These are phyloP conservation scores for Coendou prehensilis DNA, from an alignment of 2,797 vertebrate genomes.

Conservation along the genomic window DNA sequence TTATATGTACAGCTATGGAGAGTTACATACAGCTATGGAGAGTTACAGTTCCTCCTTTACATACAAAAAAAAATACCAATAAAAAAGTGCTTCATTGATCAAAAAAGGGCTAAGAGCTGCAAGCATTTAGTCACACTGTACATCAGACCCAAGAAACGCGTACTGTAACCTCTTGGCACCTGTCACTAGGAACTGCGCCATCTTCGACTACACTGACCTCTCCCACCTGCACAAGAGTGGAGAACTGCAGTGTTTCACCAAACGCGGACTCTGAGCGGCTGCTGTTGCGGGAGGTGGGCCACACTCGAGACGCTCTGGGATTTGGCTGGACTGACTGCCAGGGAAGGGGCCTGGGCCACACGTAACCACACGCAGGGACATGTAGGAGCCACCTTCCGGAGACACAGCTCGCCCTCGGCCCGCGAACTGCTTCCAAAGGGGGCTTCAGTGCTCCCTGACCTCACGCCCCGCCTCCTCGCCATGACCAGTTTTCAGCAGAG, in stretches of 20 bases:
- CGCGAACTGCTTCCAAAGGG: slow-evolving; percentile 39
- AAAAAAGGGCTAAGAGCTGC: slow-evolving; percentile 90
- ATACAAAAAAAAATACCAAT: slow-evolving; percentile 90
- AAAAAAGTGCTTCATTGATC: slow-evolving; percentile 91
- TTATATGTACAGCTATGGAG: slow-evolving; percentile 89
- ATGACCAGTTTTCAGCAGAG: slow-evolving; percentile 61
- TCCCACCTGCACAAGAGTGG: slow-evolving; percentile 62
- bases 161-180: slow-evolving; percentile 88
- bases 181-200: slow-evolving; percentile 79
- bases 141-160: slow-evolving; percentile 88
- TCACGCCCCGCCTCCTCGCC: neutral
- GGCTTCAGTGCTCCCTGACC: neutral
- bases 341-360: slow-evolving; percentile 27
- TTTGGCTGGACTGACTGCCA: neutral
- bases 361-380: neutral
- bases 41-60: slow-evolving; percentile 89
- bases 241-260: slow-evolving; percentile 52
- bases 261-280: neutral
- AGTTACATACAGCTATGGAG: slow-evolving; percentile 89
- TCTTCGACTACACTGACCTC: slow-evolving; percentile 54
- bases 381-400: slow-evolving; percentile 68
- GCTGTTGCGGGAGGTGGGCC: neutral
- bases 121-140: slow-evolving; percentile 92
- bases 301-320: neutral
- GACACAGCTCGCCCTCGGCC: slow-evolving; percentile 21